phyloP scores from a whole-genome alignment of 2,797 vertebrate genomes.

The Neosalanx taihuensis region DNA sequence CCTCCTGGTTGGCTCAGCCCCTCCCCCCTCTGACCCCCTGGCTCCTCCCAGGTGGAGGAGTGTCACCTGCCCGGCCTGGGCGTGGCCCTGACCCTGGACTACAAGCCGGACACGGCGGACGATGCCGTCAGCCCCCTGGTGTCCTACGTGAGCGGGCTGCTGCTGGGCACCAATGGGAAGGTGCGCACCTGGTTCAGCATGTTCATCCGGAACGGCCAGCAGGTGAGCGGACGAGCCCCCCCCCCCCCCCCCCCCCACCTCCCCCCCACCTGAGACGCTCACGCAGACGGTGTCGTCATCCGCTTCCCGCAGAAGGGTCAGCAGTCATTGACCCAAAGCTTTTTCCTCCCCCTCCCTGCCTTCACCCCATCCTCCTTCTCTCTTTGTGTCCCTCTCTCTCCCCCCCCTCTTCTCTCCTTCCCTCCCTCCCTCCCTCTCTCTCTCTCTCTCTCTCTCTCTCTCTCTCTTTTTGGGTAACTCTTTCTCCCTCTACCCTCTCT shows the following conservation, averaged over 20 bases:
- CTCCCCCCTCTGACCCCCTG: background rate
- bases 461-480: too few species aligned
- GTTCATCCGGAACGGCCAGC: slow-evolving; percentile 96
- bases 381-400: too few species aligned
- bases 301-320: too few species aligned
- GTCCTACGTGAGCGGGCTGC: slow-evolving; percentile 93
- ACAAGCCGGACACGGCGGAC: slow-evolving; percentile 87
- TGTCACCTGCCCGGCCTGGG: slow-evolving; percentile 95
- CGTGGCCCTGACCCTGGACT: slow-evolving; percentile 95
- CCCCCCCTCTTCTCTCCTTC: too few species aligned
- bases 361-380: too few species aligned
- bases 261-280: too few species aligned
- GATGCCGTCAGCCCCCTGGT: slow-evolving; percentile 95
- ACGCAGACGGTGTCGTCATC: too few species aligned
- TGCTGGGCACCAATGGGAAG: slow-evolving; percentile 95
- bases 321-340: too few species aligned
- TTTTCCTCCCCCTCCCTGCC: too few species aligned
- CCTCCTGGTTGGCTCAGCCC: background rate
- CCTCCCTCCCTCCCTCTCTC: too few species aligned
- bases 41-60: slow-evolving; percentile 86
- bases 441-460: too few species aligned
- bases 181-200: slow-evolving; percentile 99
- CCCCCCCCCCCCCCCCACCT: background rate
- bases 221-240: slow-evolving; percentile 74
- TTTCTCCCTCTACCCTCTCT: too few species aligned